phyloP scores from a whole-genome alignment of 2,113 vertebrate genomes.

The Laticauda colubrina region DNA sequence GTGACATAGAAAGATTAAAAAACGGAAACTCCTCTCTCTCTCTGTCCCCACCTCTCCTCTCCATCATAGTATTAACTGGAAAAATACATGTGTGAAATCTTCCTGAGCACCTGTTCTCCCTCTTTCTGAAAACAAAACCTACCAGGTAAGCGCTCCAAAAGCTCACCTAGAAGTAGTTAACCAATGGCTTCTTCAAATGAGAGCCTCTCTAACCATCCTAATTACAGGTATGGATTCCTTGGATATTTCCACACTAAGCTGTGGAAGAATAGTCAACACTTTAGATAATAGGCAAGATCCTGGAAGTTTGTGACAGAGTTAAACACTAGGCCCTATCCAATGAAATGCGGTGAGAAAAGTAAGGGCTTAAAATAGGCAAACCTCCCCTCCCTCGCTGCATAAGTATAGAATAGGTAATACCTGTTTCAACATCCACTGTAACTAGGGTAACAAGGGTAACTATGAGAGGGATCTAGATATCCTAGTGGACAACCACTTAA shows the following conservation, averaged over 20 bases:
- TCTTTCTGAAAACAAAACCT: too few species aligned
- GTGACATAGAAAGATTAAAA: too few species aligned
- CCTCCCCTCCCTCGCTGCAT: background rate
- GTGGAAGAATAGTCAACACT: background rate
- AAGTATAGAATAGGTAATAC: background rate
- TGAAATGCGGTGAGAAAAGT: background rate
- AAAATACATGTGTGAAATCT: too few species aligned
- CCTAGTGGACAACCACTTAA: background rate
- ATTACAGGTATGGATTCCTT: too few species aligned
- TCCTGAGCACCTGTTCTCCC: too few species aligned
- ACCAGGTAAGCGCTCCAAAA: too few species aligned
- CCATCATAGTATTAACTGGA: too few species aligned
- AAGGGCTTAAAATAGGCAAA: background rate
- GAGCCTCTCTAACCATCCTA: too few species aligned
- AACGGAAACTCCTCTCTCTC: too few species aligned
- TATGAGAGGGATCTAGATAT: background rate
- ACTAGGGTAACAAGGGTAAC: background rate
- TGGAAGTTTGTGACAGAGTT: background rate
- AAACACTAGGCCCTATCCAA: background rate
- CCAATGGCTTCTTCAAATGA: too few species aligned
- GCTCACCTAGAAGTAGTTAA: too few species aligned
- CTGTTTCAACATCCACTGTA: background rate
- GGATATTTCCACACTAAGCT: background rate
- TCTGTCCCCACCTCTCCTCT: too few species aligned
- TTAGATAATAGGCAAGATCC: background rate